Percentiles rank a stretch among this genome's conserved stretches.
Evolutionary conservation across 2,797 vertebrate species (phyloP).

Genomic region (Myoxocephalus aenaeus): DNA sequence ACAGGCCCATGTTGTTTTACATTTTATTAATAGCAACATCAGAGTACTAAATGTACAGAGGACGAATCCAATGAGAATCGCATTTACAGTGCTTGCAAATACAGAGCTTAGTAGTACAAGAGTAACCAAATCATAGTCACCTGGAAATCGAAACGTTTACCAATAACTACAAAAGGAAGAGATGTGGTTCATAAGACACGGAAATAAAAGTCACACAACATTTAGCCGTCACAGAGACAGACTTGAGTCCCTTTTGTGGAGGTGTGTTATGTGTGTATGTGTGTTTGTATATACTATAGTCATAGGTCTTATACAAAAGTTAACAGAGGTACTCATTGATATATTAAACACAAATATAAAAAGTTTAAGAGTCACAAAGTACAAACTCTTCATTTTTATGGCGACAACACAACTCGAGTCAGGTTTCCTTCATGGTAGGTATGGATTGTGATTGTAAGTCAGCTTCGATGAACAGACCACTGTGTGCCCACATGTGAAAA

Average conservation of each 20-base stretch:
- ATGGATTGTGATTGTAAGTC: slow-evolving; percentile 73
- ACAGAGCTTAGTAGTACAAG: slow-evolving; percentile 93
- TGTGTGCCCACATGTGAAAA: slow-evolving; percentile 53
- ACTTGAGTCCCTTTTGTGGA: slow-evolving; percentile 77
- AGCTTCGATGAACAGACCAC: slow-evolving; percentile 55
- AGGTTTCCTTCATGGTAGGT: slow-evolving; percentile 71
- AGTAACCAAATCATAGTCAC: slow-evolving; percentile 90
- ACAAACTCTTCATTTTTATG: slow-evolving; percentile 87
- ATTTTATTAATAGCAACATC: slow-evolving; percentile 94
- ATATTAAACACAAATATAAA: slow-evolving; percentile 92
- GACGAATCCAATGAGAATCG: slow-evolving; percentile 88
- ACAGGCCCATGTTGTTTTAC: slow-evolving; percentile 81
- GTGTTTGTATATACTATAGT: slow-evolving; percentile 81
- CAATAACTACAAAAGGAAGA: slow-evolving; percentile 85
- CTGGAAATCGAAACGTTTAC: slow-evolving; percentile 86
- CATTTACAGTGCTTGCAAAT: slow-evolving; percentile 94
- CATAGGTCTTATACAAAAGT: slow-evolving; percentile 88
- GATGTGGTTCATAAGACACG: slow-evolving; percentile 83
- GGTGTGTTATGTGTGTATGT: slow-evolving; percentile 68
- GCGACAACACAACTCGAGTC: slow-evolving; percentile 83
- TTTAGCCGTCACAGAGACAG: slow-evolving; percentile 81
- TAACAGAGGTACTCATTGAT: slow-evolving; percentile 89
- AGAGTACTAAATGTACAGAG: slow-evolving; percentile 94
- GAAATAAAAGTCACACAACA: slow-evolving; percentile 85
- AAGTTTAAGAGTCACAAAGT: slow-evolving; percentile 87